These are phyloP conservation scores for Diadromus collaris DNA, from an alignment of 2,888 invertebrate genomes.

Conservation along the genomic window DNA sequence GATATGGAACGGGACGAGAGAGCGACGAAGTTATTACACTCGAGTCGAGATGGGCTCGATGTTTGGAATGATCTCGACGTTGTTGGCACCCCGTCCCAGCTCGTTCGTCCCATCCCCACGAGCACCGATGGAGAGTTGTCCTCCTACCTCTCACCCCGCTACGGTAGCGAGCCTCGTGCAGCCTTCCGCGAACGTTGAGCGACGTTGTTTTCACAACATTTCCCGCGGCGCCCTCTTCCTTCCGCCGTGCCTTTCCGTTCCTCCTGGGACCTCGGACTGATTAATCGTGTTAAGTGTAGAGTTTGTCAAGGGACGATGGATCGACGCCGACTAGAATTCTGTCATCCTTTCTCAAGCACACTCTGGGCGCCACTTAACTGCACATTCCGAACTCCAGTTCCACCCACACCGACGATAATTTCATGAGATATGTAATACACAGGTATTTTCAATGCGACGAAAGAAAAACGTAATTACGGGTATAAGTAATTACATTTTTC, in stretches of 20 bases:
- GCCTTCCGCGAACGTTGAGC: slow-evolving; percentile 44
- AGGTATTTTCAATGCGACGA: too few species aligned
- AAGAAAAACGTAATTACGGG: too few species aligned
- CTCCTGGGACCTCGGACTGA: slow-evolving; percentile 60
- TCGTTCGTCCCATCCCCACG: slow-evolving; percentile 34
- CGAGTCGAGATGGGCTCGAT: slow-evolving; percentile 54
- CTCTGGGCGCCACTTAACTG: neutral
- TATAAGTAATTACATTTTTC: too few species aligned
- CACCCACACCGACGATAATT: neutral
- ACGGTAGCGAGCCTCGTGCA: slow-evolving; percentile 50
- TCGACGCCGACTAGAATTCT: slow-evolving; percentile 26
- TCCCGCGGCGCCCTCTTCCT: slow-evolving; percentile 32
- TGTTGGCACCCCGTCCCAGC: slow-evolving; percentile 31
- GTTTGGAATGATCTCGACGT: slow-evolving; percentile 71
- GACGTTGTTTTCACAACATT: slow-evolving; percentile 69
- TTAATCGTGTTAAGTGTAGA: slow-evolving; percentile 66
- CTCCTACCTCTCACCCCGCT: slow-evolving; percentile 18
- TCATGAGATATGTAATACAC: neutral
- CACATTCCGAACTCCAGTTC: neutral
- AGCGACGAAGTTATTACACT: slow-evolving; percentile 62
- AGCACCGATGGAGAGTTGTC: slow-evolving; percentile 43
- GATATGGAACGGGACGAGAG: slow-evolving; percentile 45
- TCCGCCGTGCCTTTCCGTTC: slow-evolving; percentile 1
- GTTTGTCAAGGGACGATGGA: slow-evolving; percentile 33
- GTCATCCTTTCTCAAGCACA: slow-evolving; percentile 4